Evolutionary conservation across 2,888 invertebrate genomes (phyloP).

Genomic region (Argyresthia goedartella): DNA sequence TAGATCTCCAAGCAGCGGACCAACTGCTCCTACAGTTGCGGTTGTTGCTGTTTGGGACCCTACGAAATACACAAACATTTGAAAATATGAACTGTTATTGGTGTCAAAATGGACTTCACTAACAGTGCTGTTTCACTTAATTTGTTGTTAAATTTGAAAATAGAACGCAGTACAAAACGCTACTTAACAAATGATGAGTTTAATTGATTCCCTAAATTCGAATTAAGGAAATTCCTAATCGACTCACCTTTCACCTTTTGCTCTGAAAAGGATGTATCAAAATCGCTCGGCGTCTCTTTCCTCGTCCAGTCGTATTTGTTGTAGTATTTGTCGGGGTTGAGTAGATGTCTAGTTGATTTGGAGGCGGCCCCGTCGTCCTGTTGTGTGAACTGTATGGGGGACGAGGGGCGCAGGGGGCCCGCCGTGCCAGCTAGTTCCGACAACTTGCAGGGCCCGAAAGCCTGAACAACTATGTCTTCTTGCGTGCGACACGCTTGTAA

Average conservation of each 20-base stretch:
- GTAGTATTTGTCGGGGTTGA: slow-evolving; percentile 78
- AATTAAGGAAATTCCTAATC: too few relatives aligned
- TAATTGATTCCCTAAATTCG: too few relatives aligned
- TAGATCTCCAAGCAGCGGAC: slow-evolving; percentile 82
- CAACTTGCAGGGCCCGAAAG: slow-evolving; percentile 81
- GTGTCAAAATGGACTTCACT: too few relatives aligned
- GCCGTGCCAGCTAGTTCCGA: slow-evolving; percentile 80
- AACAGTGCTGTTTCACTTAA: too few relatives aligned
- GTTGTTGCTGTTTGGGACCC: slow-evolving; percentile 56
- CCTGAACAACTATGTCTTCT: slow-evolving; percentile 82
- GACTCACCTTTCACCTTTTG: slow-evolving; percentile 56
- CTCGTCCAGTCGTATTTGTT: slow-evolving; percentile 72
- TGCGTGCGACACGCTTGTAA: slow-evolving; percentile 87
- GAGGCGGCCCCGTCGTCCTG: slow-evolving; percentile 83
- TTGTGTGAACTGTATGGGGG: slow-evolving; percentile 83
- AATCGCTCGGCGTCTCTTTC: slow-evolving; percentile 65
- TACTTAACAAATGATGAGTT: too few relatives aligned
- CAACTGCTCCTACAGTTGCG: slow-evolving; percentile 57
- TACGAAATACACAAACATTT: slow-evolving; percentile 9
- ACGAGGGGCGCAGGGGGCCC: slow-evolving; percentile 81
- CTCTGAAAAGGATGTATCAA: slow-evolving; percentile 45
- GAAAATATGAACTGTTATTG: too few relatives aligned
- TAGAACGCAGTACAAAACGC: too few relatives aligned
- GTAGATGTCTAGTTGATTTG: slow-evolving; percentile 84
- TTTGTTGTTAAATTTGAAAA: too few relatives aligned